phyloP scores from a whole-genome alignment of 2,888 invertebrate species.

The Agriotes lineatus region DNA sequence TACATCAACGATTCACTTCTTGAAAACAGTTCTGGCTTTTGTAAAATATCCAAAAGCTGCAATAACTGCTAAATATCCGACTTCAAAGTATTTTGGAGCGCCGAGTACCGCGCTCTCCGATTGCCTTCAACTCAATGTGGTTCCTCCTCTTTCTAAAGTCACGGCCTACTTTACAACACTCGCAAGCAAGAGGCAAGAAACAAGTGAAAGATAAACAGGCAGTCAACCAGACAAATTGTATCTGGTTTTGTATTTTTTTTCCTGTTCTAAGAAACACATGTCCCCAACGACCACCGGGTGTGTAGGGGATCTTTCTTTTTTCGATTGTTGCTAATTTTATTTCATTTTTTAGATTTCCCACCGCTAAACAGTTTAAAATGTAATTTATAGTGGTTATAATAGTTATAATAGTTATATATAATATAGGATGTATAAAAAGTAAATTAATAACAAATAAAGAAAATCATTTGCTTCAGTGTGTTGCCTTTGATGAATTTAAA shows the following conservation, averaged over 20 bases:
- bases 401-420: too few species aligned
- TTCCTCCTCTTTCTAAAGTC: constrained; percentile 55
- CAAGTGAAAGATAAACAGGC: constrained; percentile 59
- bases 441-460: too few species aligned
- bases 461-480: too few species aligned
- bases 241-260: constrained; percentile 30
- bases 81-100: constrained; percentile 24
- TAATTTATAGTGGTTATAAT: too few species aligned
- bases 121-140: constrained; percentile 60
- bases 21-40: background rate
- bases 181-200: constrained; percentile 48
- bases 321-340: too few species aligned
- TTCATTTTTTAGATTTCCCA: too few species aligned
- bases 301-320: background rate
- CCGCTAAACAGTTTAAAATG: too few species aligned
- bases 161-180: constrained; percentile 59
- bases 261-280: background rate
- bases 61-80: background rate
- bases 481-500: too few species aligned
- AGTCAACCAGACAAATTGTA: constrained; percentile 40
- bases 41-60: background rate
- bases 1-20: constrained; percentile 2
- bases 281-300: background rate
- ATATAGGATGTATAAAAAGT: too few species aligned
- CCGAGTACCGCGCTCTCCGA: constrained; percentile 57